Percentiles rank a stretch among this genome's conserved stretches.
Conservation (phyloP, 2,113 vertebrate genomes). For the Rafetus swinhoei region DNA sequence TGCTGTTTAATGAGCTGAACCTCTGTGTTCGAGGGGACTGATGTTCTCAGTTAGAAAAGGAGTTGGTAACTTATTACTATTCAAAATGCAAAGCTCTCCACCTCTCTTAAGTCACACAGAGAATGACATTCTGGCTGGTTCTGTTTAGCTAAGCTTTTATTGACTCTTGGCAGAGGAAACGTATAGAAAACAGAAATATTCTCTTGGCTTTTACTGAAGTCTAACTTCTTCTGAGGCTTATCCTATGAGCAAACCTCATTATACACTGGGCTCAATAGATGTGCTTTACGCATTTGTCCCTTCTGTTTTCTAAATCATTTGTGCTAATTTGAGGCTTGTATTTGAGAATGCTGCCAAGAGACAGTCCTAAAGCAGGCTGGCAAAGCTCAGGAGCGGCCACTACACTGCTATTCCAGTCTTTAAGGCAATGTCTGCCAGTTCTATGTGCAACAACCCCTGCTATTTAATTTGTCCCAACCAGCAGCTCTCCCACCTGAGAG, state of each 20-base stretch:
- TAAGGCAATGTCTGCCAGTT: not conserved
- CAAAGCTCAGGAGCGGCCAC: not conserved
- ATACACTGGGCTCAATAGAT: not conserved
- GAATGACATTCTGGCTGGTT: not conserved
- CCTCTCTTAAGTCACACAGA: not conserved
- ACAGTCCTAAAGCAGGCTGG: not conserved
- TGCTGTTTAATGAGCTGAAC: not conserved
- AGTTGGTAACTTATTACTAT: constrained; percentile 24
- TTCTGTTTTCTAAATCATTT: not conserved
- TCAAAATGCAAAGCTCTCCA: constrained; percentile 25
- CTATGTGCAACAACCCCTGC: not conserved
- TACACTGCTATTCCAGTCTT: not conserved
- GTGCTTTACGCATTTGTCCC: not conserved
- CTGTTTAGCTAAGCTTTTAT: constrained; percentile 41
- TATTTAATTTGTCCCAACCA: not conserved
- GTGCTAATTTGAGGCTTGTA: constrained; percentile 1
- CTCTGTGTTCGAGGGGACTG: not conserved
- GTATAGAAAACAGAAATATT: constrained; percentile 33
- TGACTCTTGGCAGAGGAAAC: constrained; percentile 35
- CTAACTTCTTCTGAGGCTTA: constrained; percentile 22
- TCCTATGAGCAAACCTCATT: not conserved
- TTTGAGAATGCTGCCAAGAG: not conserved
- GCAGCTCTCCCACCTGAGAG: not conserved
- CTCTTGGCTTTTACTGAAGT: constrained; percentile 24
- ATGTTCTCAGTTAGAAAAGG: constrained; percentile 17